Percentiles rank a stretch among this genome's conserved stretches.
These are phyloP conservation scores for Trichomycterus rosablanca DNA, from an alignment of 2,113 vertebrate genomes.

Conservation along the genomic window DNA sequence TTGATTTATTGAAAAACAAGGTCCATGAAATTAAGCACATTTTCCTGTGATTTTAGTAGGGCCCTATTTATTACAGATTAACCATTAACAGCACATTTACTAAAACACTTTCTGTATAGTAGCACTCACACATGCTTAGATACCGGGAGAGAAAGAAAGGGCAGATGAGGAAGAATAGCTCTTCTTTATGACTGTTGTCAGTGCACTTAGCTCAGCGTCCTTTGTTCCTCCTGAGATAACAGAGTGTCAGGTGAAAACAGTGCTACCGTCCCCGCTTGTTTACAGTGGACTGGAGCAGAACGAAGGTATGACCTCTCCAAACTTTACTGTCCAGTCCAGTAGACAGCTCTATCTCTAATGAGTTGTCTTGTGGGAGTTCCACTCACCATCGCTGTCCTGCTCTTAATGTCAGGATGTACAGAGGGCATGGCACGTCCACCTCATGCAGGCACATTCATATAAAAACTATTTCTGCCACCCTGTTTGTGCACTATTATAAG, in stretches of 20 bases:
- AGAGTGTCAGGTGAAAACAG: constrained; percentile 52
- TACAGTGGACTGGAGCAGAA: constrained; percentile 62
- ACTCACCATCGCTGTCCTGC: constrained; percentile 52
- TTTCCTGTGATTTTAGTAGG: too few species aligned
- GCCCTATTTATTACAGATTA: too few species aligned
- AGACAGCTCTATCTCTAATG: constrained; percentile 64
- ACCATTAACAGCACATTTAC: too few species aligned
- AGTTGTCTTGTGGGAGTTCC: constrained; percentile 63
- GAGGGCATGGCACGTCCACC: constrained; percentile 5
- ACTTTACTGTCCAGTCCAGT: constrained; percentile 63
- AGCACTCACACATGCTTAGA: too few species aligned
- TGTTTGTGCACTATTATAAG: too few species aligned
- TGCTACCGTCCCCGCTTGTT: constrained; percentile 72
- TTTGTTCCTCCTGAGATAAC: constrained; percentile 60
- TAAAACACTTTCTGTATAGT: too few species aligned
- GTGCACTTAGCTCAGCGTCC: constrained; percentile 42
- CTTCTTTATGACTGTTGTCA: constrained; percentile 36
- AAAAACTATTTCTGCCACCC: too few species aligned
- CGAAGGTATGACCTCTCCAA: constrained; percentile 66
- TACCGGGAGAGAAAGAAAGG: too few species aligned
- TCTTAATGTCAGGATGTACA: constrained; percentile 30
- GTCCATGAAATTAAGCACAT: too few species aligned
- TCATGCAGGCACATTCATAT: constrained; percentile 1
- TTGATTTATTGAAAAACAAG: too few species aligned
- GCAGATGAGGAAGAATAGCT: constrained; percentile 22